Evolutionary conservation across 64 coral and sea anemone species (phyloP), one percentile per base, ranked within the genome.

Genomic region (Orbicella faveolata): DNA sequence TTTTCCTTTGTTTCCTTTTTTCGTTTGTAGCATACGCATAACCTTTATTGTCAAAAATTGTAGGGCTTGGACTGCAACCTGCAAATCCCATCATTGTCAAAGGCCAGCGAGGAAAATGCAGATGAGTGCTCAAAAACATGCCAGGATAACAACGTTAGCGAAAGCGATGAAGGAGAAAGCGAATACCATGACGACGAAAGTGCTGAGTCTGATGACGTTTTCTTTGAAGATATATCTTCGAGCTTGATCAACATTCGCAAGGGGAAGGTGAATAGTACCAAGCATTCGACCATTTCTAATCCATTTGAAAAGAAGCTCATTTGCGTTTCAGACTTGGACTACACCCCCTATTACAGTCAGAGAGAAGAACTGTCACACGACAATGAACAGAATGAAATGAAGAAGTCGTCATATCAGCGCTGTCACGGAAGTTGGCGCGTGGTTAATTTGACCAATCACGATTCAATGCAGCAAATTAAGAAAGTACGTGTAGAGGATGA

Each of bases 211-310:
- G 63, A 72, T 52, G 64, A 85, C 44, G 37, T 52, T 17, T 85
- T 85, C 63, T 85, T 48, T 30, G 82, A 85, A 12, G 82, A 85
- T 68, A 85, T 85, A 72, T 85, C 82, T 85, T 85, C 63, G 10
- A 85, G 82, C 39, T 85, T 85, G 41, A 85, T 85, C 9, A 23
- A 73, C 65, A 85, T 85, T 72, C 64, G 20, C 12, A 44, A 85
- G 36, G 63, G 48, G 0, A 67, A 1, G n/a, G 41, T 12, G 20
- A 68, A 69, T 19, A 37, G 26, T 0, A 36, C 4, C 23, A 52
- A 7, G 6, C 33, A 21, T 17, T 13, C 63, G 4, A n/a, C 26
- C 25, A 52, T 26, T 85, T 73, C 82, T 15, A 34, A 81, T 81
- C 52, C 57, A 2, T 30, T 67, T 41, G 35, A 53, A 7, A 34